A percentile compares a stretch with the other conserved stretches of the same genome.
These are phyloP conservation scores for Acanthoscelides obtectus DNA, from an alignment of 2,888 invertebrate genomes.

Conservation along the genomic window DNA sequence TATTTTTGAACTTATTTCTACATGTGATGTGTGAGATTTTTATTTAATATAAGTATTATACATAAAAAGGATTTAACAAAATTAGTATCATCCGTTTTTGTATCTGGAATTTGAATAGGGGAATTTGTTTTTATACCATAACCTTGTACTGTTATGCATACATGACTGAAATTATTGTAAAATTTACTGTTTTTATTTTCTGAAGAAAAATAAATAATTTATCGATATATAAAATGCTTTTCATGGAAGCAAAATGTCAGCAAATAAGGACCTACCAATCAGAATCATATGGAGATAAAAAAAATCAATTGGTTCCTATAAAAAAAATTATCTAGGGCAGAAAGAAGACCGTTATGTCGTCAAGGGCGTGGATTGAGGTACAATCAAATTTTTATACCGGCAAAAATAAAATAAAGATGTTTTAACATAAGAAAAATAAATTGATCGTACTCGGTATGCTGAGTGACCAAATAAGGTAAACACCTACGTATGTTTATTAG, in stretches of 20 bases:
- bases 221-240: background rate
- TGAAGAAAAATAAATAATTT: background rate
- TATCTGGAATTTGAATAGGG: background rate
- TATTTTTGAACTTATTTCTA: slow-evolving; percentile 12
- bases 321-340: too few species aligned
- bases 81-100: background rate
- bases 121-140: background rate
- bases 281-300: too few species aligned
- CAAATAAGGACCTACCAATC: too few species aligned
- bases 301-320: too few species aligned
- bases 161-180: background rate
- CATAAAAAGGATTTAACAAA: background rate
- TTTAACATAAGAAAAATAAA: too few species aligned
- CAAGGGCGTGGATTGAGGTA: too few species aligned
- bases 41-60: slow-evolving; percentile 12
- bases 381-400: too few species aligned
- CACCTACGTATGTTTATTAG: too few species aligned
- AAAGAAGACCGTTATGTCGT: too few species aligned
- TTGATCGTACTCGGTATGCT: too few species aligned
- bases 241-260: background rate
- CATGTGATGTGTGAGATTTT: slow-evolving; percentile 30
- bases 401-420: too few species aligned
- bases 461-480: too few species aligned
- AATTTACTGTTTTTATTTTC: background rate
- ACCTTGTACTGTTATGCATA: background rate